Evolutionary conservation across 35 echinoderm and acorn worm species (phyloP), one percentile per base, ranked within the genome.

Genomic region (Diadema setosum): DNA sequence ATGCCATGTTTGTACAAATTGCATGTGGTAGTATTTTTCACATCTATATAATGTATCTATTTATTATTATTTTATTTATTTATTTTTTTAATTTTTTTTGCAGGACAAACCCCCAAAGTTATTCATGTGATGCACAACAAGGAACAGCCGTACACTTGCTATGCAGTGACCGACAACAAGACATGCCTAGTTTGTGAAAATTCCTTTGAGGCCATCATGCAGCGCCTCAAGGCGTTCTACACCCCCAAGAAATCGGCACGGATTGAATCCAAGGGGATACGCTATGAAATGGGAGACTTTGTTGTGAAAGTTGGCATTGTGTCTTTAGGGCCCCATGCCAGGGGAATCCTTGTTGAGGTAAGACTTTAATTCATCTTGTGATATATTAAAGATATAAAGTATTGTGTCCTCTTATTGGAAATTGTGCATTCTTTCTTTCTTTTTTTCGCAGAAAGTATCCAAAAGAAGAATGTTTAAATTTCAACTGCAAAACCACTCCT

Each of bases 341-440:
- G 89, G 69, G 96, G 96, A 39, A 89, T 99, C n/a, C 83, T 99
- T 39, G 59, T 99, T 58, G 96, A 99, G 93, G 96, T 99, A 89
- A 57, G 7, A 67, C 20, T 78, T 32, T 3, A 73, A 59, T 82
- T 6, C 11, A 88, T 60, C 29, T 17, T 3, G 17, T 23, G 20
- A 25, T 3, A 40, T 12, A 48, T n/a, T 83, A 5, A 26, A 9
- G 14, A 5, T 43, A 41, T 81, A 43, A 26, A 41, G 43, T 16
- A 26, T 12, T 14, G 29, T 20, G 11, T 14, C 8, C 11, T 33
- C 8, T 8, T 14, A 23, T 8, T 20, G 31, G 29, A 26, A 23
- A 70, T 26, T 9, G 8, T 23, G 65, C 29, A 27, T 23, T 20
- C 29, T 52, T 52, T 11, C 9, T 11, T 11, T 52, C 9, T 52